These are phyloP conservation scores for Pica pica DNA, from an alignment of 2,113 vertebrate genomes.

Conservation along the genomic window DNA sequence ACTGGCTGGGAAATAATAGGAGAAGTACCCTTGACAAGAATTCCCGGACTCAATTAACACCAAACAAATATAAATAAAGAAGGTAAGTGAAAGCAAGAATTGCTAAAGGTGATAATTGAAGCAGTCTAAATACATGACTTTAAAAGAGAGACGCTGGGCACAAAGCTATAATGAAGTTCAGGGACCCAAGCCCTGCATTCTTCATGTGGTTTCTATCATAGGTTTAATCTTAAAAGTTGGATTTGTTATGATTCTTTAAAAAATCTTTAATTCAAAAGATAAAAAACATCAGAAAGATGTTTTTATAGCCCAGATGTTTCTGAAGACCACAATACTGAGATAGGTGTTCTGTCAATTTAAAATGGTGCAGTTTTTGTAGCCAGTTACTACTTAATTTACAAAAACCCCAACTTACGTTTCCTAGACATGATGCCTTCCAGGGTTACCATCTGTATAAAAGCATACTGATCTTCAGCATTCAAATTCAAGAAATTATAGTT, in stretches of 20 bases:
- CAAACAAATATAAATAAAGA: neutral
- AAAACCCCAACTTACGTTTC: accelerated
- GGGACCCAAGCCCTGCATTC: neutral
- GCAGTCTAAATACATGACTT: neutral
- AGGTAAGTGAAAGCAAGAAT: neutral
- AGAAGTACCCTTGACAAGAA: neutral
- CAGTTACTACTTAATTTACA: neutral
- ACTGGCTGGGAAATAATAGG: neutral
- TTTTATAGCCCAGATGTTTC: neutral
- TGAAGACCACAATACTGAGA: neutral
- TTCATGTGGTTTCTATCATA: neutral
- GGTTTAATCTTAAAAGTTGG: neutral
- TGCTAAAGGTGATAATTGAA: neutral
- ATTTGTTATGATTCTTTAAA: neutral
- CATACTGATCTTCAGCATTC: neutral
- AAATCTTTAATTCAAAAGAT: neutral
- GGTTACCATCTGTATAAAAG: neutral
- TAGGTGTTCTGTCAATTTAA: neutral
- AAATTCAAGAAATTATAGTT: neutral
- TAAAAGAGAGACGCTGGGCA: neutral
- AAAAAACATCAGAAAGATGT: neutral
- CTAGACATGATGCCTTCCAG: neutral
- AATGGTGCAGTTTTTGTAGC: neutral
- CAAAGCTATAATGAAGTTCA: neutral
- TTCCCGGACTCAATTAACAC: neutral